A percentile compares a stretch with the other conserved stretches of the same genome.
These are phyloP conservation scores for Grantiella picta DNA, from an alignment of 2,113 vertebrate genomes.

Conservation along the genomic window DNA sequence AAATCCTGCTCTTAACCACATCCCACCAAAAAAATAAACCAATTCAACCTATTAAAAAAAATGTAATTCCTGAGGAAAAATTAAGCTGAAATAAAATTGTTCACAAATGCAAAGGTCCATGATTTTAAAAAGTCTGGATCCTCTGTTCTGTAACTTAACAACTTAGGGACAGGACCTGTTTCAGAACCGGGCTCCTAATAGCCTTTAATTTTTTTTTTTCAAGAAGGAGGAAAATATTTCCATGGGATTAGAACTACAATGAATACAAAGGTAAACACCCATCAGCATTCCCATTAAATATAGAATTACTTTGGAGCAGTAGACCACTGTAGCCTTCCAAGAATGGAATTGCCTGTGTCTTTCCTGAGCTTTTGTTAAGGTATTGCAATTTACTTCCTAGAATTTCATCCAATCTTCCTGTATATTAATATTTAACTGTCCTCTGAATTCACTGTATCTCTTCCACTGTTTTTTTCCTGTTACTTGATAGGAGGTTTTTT, in stretches of 20 bases:
- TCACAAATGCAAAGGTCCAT: background rate
- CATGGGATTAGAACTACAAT: background rate
- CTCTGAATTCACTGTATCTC: accelerated
- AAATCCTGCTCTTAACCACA: background rate
- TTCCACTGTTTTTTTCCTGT: background rate
- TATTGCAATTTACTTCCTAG: background rate
- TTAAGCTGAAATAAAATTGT: background rate
- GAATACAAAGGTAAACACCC: background rate
- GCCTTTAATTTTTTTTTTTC: background rate
- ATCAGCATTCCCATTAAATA: background rate
- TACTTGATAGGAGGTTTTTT: background rate
- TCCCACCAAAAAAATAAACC: background rate
- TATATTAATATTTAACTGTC: background rate
- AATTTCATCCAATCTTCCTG: background rate
- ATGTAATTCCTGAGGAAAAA: background rate
- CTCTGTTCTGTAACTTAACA: background rate
- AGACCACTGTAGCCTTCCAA: background rate
- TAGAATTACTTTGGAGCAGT: background rate
- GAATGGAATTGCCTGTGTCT: background rate
- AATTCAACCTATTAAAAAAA: background rate
- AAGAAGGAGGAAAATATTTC: background rate
- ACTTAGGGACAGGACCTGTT: accelerated
- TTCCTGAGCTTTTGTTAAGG: background rate
- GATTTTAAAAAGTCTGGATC: background rate
- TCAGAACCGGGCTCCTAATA: background rate